Evolutionary conservation across 2,888 invertebrate species (phyloP), one percentile per base, ranked within the genome.

Genomic region (Amblyjoppa fuscipennis): DNA sequence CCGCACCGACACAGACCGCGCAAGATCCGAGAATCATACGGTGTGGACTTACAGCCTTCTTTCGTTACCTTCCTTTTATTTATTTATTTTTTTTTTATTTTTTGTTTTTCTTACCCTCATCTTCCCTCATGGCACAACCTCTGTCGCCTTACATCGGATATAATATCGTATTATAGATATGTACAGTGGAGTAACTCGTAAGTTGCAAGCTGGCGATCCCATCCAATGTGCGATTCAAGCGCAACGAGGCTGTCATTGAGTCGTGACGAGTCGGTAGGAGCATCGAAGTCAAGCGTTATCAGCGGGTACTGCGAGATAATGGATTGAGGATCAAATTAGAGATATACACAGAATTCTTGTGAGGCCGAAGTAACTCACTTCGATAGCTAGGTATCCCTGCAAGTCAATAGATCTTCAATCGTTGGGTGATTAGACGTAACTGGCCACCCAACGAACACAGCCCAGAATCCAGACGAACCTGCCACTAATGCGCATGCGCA

Each of bases 1-100:
- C 53, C 75, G 68, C 66, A 83, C 70, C 86, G 81, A 84, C 82
- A 79, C 86, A 81, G 66, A 84, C 49, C 78, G 76, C 77, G 83
- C 73, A 82, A 85, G 71, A 80, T 68, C 76, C 73, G 75, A 70
- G 85, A 83, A 79, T 38, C 56, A 79, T 53, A 77, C 76, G 73
- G 76, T 76, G 75, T 81, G 66, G 59, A 81, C 69, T 79, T 76
- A 76, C 69, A 71, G 49, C 38, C 70, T 69, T 68, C 49, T 76
- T 74, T 77, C 69, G 41, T 79, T 66, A 53, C 69, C 64, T 81
- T 53, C 70, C 64, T 78, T 53, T 70, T 53, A 9, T 75, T 64
- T 80, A 20, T 20, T 20, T 20, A 20, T 20, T 20, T 20, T 20
- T 20, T 20, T 20, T 20, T 20, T 20, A 20, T 20, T 41, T 69